A percentile compares a stretch with the other conserved stretches of the same genome.
phyloP scores from a whole-genome alignment of 2,888 invertebrate species.

The Serripes groenlandicus region DNA sequence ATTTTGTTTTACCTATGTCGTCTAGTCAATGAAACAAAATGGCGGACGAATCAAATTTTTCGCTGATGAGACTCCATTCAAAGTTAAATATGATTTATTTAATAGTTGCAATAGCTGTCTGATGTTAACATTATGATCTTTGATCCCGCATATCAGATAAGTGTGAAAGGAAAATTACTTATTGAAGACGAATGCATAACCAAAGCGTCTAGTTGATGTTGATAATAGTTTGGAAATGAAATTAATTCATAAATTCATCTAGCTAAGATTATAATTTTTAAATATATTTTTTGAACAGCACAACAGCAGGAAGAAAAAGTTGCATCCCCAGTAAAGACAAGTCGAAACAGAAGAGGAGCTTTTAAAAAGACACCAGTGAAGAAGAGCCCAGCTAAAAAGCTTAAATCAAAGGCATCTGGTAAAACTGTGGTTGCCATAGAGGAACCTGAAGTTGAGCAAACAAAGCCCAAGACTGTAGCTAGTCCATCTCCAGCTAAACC shows the following conservation, averaged over 20 bases:
- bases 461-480: neutral
- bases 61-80: too few relatives aligned
- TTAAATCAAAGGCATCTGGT: neutral
- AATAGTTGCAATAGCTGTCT: too few relatives aligned
- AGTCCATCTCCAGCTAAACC: neutral
- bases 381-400: constrained; percentile 33
- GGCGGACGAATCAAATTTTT: too few relatives aligned
- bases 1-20: too few relatives aligned
- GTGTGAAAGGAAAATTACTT: neutral
- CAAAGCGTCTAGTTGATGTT: neutral
- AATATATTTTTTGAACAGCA: neutral
- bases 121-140: neutral
- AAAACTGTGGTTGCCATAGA: neutral
- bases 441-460: neutral
- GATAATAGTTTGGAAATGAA: too few relatives aligned
- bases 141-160: neutral
- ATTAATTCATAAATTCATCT: neutral
- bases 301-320: too few relatives aligned
- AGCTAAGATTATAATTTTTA: neutral
- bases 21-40: too few relatives aligned
- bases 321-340: constrained; percentile 4
- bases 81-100: too few relatives aligned
- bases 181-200: neutral
- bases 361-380: constrained; percentile 7
- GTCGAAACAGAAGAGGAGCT: constrained; percentile 19